These are phyloP conservation scores for Nycticryphes semicollaris DNA, from an alignment of 2,113 vertebrate genomes.

Conservation along the genomic window DNA sequence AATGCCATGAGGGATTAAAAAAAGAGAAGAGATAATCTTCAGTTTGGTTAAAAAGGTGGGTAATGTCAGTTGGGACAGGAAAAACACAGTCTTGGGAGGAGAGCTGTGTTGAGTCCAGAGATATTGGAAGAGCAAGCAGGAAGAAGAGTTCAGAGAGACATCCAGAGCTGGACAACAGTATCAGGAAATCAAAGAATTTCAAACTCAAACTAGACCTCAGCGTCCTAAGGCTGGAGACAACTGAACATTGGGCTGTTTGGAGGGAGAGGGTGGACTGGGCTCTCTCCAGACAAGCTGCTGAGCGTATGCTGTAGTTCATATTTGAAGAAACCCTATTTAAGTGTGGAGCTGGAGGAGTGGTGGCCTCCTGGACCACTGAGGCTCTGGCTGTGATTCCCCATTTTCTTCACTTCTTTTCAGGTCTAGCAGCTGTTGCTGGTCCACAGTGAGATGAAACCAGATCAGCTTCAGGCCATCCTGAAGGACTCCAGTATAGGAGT, in stretches of 20 bases:
- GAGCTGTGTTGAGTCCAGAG: background rate
- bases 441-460: background rate
- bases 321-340: background rate
- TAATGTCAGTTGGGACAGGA: background rate
- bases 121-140: background rate
- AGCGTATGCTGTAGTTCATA: background rate
- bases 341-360: background rate
- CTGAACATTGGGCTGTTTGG: background rate
- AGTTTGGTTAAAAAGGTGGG: background rate
- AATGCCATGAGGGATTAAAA: background rate
- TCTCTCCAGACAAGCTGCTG: background rate
- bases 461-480: background rate
- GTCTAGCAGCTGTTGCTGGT: background rate
- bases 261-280: background rate
- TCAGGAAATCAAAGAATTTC: background rate
- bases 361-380: background rate
- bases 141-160: background rate
- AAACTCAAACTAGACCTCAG: background rate
- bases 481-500: background rate
- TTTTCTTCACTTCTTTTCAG: background rate
- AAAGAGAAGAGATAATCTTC: background rate
- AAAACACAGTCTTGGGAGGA: background rate
- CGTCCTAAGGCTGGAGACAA: background rate
- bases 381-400: background rate
- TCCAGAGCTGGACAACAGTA: background rate